Conservation (phyloP, 2,797 vertebrate species). For the Aeoliscus strigatus region DNA sequence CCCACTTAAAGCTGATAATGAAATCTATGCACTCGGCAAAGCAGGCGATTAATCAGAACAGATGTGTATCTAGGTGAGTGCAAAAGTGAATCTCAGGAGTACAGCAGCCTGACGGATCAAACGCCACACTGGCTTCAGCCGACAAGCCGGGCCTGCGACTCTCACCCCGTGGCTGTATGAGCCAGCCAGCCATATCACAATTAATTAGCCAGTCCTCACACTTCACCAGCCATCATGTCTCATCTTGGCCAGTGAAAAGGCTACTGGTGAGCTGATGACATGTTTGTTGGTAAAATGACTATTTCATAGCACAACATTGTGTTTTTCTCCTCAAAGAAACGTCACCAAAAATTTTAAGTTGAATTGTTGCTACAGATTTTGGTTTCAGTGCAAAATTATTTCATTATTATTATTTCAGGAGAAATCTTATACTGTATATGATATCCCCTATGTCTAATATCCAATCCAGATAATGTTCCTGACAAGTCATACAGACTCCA, state of each 20-base stretch:
- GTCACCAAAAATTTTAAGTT: background rate
- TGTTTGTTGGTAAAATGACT: constrained; percentile 48
- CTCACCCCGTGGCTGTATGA: constrained; percentile 54
- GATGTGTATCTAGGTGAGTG: constrained; percentile 73
- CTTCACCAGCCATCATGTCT: constrained; percentile 39
- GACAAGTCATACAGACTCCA: too few relatives aligned
- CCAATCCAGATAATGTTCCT: too few relatives aligned
- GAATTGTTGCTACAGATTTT: too few relatives aligned
- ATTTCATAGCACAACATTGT: constrained; percentile 19
- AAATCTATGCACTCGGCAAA: constrained; percentile 67
- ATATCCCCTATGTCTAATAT: too few relatives aligned
- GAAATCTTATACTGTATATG: too few relatives aligned
- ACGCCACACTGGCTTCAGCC: constrained; percentile 34
- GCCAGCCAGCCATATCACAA: constrained; percentile 69
- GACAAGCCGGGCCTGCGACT: constrained; percentile 28
- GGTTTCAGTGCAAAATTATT: too few relatives aligned
- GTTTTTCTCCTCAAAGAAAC: constrained; percentile 11
- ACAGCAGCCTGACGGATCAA: constrained; percentile 39
- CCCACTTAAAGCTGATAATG: constrained; percentile 72
- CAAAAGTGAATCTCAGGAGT: constrained; percentile 62
- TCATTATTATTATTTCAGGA: too few relatives aligned
- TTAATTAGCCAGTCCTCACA: constrained; percentile 73
- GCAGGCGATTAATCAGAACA: constrained; percentile 75
- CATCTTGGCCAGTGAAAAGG: background rate
- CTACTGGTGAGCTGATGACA: background rate